Conservation (phyloP, 2,888 invertebrate genomes). For the Yponomeuta evonymella region DNA sequence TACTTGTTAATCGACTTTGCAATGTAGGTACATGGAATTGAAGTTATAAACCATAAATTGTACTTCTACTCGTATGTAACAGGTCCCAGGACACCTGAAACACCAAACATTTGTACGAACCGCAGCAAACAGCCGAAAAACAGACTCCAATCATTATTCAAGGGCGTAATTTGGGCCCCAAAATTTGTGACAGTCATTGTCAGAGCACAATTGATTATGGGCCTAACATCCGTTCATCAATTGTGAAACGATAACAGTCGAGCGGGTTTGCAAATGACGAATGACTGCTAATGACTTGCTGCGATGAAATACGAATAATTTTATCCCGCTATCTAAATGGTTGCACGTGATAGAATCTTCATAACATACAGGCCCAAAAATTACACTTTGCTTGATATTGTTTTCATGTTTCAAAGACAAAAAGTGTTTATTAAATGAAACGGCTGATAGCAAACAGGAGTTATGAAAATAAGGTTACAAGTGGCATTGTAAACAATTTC, state of each 20-base stretch:
- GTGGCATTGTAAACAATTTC: too few species aligned
- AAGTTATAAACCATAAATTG: too few species aligned
- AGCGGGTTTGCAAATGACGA: constrained; percentile 66
- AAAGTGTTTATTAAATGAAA: too few species aligned
- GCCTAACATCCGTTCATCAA: constrained; percentile 66
- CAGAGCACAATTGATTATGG: constrained; percentile 60
- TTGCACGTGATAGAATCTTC: background rate
- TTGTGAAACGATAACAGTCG: constrained; percentile 67
- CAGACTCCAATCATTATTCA: background rate
- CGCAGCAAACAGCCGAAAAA: background rate
- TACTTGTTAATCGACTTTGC: too few species aligned
- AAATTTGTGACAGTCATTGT: constrained; percentile 48
- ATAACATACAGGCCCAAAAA: background rate
- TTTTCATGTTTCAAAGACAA: too few species aligned
- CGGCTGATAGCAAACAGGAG: too few species aligned
- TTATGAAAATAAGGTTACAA: too few species aligned
- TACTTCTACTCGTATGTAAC: too few species aligned
- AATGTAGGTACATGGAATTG: too few species aligned
- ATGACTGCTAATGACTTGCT: constrained; percentile 66
- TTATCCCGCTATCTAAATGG: constrained; percentile 14
- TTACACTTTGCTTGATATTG: background rate
- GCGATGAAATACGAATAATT: constrained; percentile 55
- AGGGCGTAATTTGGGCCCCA: constrained; percentile 6
- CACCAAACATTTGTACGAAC: background rate
- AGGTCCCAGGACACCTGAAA: background rate